A percentile compares a stretch with the other conserved stretches of the same genome.
phyloP scores from a whole-genome alignment of 1,140 invertebrate genomes.

The Solen grandis region DNA sequence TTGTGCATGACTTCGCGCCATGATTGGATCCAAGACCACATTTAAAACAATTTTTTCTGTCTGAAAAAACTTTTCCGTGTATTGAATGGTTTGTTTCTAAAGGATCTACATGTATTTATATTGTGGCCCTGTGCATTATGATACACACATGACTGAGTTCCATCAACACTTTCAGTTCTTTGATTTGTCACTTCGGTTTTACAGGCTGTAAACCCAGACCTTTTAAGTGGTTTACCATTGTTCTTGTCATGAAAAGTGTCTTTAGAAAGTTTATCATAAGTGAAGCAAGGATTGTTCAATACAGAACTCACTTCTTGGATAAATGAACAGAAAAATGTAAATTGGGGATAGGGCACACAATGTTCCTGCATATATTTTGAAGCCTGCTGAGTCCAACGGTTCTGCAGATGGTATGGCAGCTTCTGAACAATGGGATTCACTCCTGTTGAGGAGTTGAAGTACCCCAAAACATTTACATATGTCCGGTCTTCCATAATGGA shows the following conservation, averaged over 20 bases:
- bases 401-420: conserved; percentile 42
- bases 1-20: background rate
- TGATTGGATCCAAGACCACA: background rate
- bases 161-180: background rate
- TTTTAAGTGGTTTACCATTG: background rate
- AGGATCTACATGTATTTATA: background rate
- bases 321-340: conserved; percentile 8
- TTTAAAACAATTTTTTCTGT: background rate
- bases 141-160: background rate
- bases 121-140: background rate
- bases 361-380: conserved; percentile 5
- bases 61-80: background rate
- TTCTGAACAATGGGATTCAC: conserved; percentile 37
- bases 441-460: conserved; percentile 40
- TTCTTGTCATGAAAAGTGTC: background rate
- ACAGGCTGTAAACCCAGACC: background rate
- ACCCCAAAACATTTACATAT: background rate
- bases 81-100: background rate
- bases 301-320: background rate
- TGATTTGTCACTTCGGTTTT: background rate
- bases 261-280: background rate
- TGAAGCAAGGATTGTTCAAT: conserved; percentile 43
- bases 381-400: conserved; percentile 35
- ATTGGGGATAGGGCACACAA: conserved; percentile 8
- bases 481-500: conserved; percentile 12